Conservation (phyloP, 1,140 invertebrate genomes). For the Caerostris darwini region DNA sequence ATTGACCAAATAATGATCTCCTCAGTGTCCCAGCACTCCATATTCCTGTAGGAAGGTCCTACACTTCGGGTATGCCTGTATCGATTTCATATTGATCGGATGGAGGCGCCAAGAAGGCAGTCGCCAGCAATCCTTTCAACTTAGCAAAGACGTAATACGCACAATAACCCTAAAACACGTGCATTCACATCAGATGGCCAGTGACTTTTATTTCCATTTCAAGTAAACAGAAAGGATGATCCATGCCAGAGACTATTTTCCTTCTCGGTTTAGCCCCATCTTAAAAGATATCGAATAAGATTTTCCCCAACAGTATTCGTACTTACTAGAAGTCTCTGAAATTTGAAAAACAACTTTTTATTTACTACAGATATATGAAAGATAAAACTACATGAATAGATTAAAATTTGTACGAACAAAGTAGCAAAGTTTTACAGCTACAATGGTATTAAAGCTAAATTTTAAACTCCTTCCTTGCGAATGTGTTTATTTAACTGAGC, state of each 20-base stretch:
- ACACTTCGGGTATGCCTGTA: not conserved
- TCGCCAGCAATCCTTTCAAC: slow-evolving; percentile 42
- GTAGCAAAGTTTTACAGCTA: no score
- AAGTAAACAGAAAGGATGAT: slow-evolving; percentile 4
- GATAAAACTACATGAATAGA: no score
- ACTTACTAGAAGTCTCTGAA: no score
- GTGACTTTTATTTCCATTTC: slow-evolving; percentile 3
- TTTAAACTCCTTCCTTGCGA: no score
- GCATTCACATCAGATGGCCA: slow-evolving; percentile 6
- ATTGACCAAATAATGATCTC: slow-evolving; percentile 48
- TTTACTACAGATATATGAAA: no score
- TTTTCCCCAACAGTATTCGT: no score
- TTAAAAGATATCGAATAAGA: no score
- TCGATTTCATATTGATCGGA: slow-evolving; percentile 50
- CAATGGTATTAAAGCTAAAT: no score
- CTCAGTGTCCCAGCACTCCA: slow-evolving; percentile 8
- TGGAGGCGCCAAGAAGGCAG: slow-evolving; percentile 41
- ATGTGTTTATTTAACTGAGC: no score
- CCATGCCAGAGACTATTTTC: not conserved
- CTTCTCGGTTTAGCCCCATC: not conserved
- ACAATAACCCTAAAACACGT: slow-evolving; percentile 45
- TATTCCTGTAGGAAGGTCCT: not conserved
- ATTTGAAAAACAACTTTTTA: no score
- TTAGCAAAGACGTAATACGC: slow-evolving; percentile 7
- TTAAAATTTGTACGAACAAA: no score